Percentiles rank a stretch among this genome's conserved stretches.
Evolutionary conservation across 2,888 invertebrate species (phyloP).

Genomic region (Phengaris alcon): DNA sequence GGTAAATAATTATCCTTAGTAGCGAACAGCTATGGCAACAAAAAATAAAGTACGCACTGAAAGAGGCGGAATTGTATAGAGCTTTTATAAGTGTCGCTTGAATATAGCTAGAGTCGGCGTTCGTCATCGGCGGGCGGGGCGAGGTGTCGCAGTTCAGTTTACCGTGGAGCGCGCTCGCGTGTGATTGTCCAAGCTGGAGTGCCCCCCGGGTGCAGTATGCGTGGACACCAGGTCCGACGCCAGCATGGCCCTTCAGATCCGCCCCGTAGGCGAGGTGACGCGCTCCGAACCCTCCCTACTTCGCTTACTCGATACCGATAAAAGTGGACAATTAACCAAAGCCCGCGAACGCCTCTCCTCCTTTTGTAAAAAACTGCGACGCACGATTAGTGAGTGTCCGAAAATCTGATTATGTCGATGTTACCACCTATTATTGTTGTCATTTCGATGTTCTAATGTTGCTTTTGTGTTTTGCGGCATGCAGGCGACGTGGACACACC

Average conservation of each 20-base stretch:
- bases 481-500: slow-evolving; percentile 77
- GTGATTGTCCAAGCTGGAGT: slow-evolving; percentile 73
- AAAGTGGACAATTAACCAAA: slow-evolving; percentile 66
- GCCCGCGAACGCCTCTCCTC: slow-evolving; percentile 70
- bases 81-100: slow-evolving; percentile 44
- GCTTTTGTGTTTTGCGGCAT: slow-evolving; percentile 75
- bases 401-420: slow-evolving; percentile 18
- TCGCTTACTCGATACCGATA: slow-evolving; percentile 68
- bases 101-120: slow-evolving; percentile 47
- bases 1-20: slow-evolving; percentile 4
- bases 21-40: slow-evolving; percentile 25
- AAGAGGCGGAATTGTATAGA: slow-evolving; percentile 49
- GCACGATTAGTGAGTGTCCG: slow-evolving; percentile 71
- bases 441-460: slow-evolving; percentile 72
- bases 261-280: slow-evolving; percentile 65
- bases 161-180: slow-evolving; percentile 67
- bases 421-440: slow-evolving; percentile 40
- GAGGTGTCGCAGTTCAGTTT: slow-evolving; percentile 59
- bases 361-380: slow-evolving; percentile 75
- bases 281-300: slow-evolving; percentile 70
- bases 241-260: slow-evolving; percentile 60
- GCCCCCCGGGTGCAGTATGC: slow-evolving; percentile 73
- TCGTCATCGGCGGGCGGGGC: slow-evolving; percentile 55
- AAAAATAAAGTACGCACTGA: slow-evolving; percentile 24
- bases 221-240: slow-evolving; percentile 70